A percentile compares a stretch with the other conserved stretches of the same genome.
Evolutionary conservation across 2,888 invertebrate genomes (phyloP).

Genomic region (Clivina fossor): DNA sequence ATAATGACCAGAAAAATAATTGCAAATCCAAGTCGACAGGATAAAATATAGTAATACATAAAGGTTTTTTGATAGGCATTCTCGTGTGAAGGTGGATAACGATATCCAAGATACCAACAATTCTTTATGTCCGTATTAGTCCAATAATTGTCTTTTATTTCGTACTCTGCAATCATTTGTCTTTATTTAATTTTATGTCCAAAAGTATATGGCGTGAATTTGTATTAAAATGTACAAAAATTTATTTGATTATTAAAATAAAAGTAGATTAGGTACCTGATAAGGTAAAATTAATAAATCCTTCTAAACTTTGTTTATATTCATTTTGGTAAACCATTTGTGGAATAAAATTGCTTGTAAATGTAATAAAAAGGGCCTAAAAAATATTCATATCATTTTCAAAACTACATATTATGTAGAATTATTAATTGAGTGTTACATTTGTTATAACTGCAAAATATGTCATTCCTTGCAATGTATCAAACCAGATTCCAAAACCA

Average conservation of each 20-base stretch:
- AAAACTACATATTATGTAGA: neutral
- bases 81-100: conserved; percentile 45
- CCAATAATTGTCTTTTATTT: conserved; percentile 11
- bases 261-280: conserved; percentile 46
- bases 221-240: too few relatives aligned
- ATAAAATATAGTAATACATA: conserved; percentile 61
- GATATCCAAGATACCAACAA: conserved; percentile 52
- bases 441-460: conserved; percentile 47
- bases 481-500: conserved; percentile 47
- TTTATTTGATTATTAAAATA: neutral
- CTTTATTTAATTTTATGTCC: conserved; percentile 1
- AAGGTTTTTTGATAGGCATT: conserved; percentile 51
- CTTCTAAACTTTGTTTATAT: conserved; percentile 32
- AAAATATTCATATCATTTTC: conserved; percentile 35
- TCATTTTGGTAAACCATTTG: conserved; percentile 39
- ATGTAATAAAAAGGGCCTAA: conserved; percentile 47
- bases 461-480: conserved; percentile 46
- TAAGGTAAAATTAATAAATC: conserved; percentile 43
- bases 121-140: conserved; percentile 25
- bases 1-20: conserved; percentile 61
- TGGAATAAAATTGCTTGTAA: conserved; percentile 45
- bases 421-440: conserved; percentile 38
- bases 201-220: too few relatives aligned
- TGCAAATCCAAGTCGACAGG: conserved; percentile 60
- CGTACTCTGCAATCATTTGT: conserved; percentile 21